Percentiles rank a stretch among this genome's conserved stretches.
phyloP scores from a whole-genome alignment of 2,113 vertebrate species.

The Oreochromis aureus region DNA sequence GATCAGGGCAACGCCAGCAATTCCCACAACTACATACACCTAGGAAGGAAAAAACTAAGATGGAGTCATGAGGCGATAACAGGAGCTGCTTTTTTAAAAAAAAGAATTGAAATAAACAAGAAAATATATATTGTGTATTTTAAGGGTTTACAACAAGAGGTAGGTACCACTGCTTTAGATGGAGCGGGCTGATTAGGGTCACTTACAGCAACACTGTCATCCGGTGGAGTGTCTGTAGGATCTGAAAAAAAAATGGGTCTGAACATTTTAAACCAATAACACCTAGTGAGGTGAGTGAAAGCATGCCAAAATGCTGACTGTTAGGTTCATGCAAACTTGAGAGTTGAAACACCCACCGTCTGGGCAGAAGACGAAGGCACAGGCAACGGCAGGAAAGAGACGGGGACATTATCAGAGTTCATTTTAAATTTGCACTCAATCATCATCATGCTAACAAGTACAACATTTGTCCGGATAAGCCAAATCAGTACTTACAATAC shows the following conservation, averaged over 20 bases:
- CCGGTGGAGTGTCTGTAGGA: conserved; percentile 36
- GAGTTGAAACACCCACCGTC: conserved; percentile 42
- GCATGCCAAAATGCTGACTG: not conserved
- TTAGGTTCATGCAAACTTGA: not conserved
- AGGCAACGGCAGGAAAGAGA: not conserved
- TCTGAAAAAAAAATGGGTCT: conserved; percentile 22
- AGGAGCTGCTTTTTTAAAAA: not conserved
- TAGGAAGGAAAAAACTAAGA: conserved; percentile 35
- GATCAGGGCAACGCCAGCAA: conserved; percentile 89
- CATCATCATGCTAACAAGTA: not conserved
- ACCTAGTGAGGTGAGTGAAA: not conserved
- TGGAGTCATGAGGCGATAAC: not conserved
- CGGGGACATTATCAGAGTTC: not conserved
- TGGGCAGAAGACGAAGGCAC: not conserved
- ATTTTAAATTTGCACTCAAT: not conserved
- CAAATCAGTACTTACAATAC: conserved; percentile 56
- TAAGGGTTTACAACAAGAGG: not conserved
- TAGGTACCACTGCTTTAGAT: not conserved
- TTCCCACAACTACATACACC: conserved; percentile 94
- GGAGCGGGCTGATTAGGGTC: not conserved
- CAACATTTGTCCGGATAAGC: not conserved
- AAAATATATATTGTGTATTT: not conserved
- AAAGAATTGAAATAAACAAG: not conserved
- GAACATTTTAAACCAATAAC: not conserved
- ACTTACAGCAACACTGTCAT: conserved; percentile 68